Conservation (phyloP, 2,113 vertebrate genomes). For the Trichechus manatus region DNA sequence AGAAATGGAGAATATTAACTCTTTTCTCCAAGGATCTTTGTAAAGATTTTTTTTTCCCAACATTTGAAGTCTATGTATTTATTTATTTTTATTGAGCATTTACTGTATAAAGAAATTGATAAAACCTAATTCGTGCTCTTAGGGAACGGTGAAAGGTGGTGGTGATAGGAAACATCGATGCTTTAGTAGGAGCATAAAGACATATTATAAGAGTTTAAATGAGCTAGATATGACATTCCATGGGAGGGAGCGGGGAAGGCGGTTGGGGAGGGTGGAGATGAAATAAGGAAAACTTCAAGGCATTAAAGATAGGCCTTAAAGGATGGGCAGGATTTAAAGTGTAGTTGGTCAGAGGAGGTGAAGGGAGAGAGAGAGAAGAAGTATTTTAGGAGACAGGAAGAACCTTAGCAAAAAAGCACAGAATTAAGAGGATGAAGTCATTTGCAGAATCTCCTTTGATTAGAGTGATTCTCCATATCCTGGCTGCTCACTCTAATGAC, state of each 20-base stretch:
- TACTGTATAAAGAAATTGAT: neutral
- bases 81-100: constrained; percentile 7
- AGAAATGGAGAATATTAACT: constrained; percentile 1
- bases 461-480: neutral
- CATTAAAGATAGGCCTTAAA: neutral
- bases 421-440: neutral
- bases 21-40: constrained; percentile 2
- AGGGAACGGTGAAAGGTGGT: neutral
- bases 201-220: neutral
- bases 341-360: neutral
- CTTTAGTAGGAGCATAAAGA: neutral
- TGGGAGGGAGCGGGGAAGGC: neutral
- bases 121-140: neutral
- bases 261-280: neutral
- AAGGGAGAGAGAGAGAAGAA: neutral
- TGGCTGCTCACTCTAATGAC: neutral
- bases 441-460: constrained; percentile 6
- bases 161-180: neutral
- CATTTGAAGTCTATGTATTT: constrained; percentile 15
- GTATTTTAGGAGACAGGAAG: constrained; percentile 3
- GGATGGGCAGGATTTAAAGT: neutral
- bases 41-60: constrained; percentile 10
- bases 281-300: neutral
- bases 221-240: neutral
- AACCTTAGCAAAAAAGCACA: neutral